Percentiles rank a stretch among this genome's conserved stretches.
Evolutionary conservation across 2,113 vertebrate genomes (phyloP).

Genomic region (Diglossa brunneiventris): DNA sequence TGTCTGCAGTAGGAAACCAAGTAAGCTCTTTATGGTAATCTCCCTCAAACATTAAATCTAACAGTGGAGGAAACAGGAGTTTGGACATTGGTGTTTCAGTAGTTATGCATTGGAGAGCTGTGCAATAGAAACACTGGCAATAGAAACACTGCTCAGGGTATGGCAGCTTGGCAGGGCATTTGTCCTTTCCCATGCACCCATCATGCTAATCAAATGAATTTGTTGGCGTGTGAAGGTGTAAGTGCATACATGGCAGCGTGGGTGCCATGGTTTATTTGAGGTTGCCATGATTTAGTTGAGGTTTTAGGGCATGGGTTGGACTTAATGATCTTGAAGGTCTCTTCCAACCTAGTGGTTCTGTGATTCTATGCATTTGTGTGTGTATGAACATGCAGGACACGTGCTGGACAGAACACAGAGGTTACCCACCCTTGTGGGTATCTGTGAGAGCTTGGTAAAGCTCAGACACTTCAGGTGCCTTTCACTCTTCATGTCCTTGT

Average conservation of each 20-base stretch:
- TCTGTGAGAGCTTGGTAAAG: not conserved
- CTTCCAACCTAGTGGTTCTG: not conserved
- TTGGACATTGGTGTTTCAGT: accelerated
- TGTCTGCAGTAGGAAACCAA: not conserved
- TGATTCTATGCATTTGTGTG: not conserved
- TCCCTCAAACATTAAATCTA: not conserved
- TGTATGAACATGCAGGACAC: not conserved
- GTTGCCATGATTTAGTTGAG: not conserved
- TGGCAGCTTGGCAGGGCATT: not conserved
- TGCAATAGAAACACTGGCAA: not conserved
- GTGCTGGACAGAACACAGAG: not conserved
- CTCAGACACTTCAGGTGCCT: not conserved
- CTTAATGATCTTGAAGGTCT: not conserved
- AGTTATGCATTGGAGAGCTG: not conserved
- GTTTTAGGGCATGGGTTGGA: not conserved
- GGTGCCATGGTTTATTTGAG: not conserved
- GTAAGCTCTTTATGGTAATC: not conserved
- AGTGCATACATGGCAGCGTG: accelerated
- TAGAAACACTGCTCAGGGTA: not conserved
- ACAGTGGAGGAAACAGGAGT: not conserved
- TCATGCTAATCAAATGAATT: not conserved
- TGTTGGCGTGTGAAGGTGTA: not conserved
- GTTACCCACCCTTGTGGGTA: not conserved
- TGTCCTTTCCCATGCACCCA: not conserved
- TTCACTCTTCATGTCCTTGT: not conserved